Base-by-base conservation (phyloP, 2,113 vertebrate genomes). In the Corythornis cristatus region DNA sequence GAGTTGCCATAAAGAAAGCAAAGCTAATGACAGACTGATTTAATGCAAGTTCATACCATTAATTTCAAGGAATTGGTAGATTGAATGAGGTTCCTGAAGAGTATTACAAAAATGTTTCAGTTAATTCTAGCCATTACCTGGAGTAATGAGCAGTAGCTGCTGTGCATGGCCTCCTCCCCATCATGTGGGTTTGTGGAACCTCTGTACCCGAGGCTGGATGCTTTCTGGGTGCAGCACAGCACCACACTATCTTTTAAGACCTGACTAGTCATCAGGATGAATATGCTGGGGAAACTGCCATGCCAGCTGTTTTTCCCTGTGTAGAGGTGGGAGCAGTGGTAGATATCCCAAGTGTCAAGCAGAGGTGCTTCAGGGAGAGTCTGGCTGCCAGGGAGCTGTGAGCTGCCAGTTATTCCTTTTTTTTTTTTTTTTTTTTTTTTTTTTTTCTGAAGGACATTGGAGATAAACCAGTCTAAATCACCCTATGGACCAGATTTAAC, bases 1-100 rank as follows among this genome's bases (percentile, higher is more conserved):
- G 72, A 93, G 31, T 71, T 81, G 72, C 77, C 54, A 58, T 94
- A 80, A 87, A 83, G 72, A 84, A 76, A 64, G 58, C 51, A 87
- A 72, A 65, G 89, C 70, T 88, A 85, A 93, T 79, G 86, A 90
- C 77, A 93, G 77, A 70, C 91, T 94, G 95, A 96, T 96, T 96
- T 93, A 96, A 94, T 83, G 76, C 76, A 40, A 86, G 73, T 92
- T 87, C 87, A 53, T 96, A 66, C 84, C 89, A 93, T 86, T 96
- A 93, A 93, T 96, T 96, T 91, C 84, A 51, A 74, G 87, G 75
- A 56, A 89, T 64, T 93, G 78, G 78, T 95, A 94, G 78, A 89
- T 43, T 82, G 90, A 95, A 85, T 80, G 93, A 91, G 68, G 56
- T 89, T 96, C 67, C 75, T 88, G 51, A 83, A 83, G 81, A 94